Percentiles rank a stretch among this genome's conserved stretches.
These are phyloP conservation scores for Rotaria macrura DNA, from an alignment of 2,888 invertebrate species.

Conservation along the genomic window DNA sequence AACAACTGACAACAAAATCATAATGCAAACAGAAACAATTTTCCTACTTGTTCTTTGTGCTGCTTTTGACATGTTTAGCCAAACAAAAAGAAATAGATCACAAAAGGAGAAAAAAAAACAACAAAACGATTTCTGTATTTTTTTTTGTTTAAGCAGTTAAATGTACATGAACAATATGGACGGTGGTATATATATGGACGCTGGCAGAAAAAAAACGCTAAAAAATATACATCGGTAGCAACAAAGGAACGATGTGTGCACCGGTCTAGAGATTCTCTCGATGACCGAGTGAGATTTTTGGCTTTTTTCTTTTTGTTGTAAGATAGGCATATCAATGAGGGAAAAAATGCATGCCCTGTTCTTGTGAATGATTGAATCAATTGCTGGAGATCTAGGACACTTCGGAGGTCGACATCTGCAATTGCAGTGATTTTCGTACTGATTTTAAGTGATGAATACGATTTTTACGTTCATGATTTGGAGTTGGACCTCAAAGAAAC, in stretches of 20 bases:
- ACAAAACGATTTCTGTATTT: too few relatives aligned
- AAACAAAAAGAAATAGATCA: not conserved
- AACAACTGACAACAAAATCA: not conserved
- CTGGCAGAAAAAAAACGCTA: not conserved
- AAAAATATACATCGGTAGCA: not conserved
- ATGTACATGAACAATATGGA: not conserved
- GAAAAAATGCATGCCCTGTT: not conserved
- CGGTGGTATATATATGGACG: not conserved
- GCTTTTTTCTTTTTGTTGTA: not conserved
- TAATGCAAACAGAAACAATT: not conserved
- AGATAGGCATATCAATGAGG: not conserved
- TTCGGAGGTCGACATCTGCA: not conserved
- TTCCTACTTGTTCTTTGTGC: not conserved
- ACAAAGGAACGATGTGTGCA: not conserved
- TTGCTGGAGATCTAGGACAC: not conserved
- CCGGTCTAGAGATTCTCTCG: not conserved
- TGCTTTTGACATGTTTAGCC: not conserved
- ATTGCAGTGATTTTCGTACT: not conserved
- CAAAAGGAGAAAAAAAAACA: not conserved
- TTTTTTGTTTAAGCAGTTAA: not conserved
- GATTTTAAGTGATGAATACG: not conserved
- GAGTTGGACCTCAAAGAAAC: not conserved
- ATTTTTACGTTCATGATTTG: not conserved
- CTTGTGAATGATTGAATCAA: too few relatives aligned
- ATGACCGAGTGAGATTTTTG: not conserved